These are phyloP conservation scores for Rhinogobio ventralis DNA, from an alignment of 2,797 vertebrate genomes.

Conservation along the genomic window DNA sequence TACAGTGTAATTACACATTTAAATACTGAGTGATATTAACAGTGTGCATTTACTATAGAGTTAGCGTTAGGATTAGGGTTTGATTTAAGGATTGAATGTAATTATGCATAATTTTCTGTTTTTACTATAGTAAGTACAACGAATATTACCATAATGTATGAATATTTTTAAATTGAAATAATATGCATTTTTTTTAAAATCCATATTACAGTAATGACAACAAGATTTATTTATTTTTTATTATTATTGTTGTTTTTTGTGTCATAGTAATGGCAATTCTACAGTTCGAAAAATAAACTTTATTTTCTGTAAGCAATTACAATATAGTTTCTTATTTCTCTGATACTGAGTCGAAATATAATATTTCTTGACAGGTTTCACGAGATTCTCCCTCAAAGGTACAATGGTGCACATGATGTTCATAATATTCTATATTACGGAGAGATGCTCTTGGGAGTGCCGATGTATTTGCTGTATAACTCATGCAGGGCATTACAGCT, in stretches of 20 bases:
- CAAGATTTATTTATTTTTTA: neutral
- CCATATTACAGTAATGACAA: neutral
- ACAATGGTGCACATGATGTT: conserved; percentile 13
- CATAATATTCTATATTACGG: conserved; percentile 13
- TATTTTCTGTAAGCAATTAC: neutral
- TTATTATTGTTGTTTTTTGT: neutral
- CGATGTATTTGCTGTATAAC: conserved; percentile 7
- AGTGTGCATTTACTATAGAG: too few species aligned
- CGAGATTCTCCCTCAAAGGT: neutral
- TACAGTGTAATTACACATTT: too few species aligned
- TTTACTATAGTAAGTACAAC: neutral
- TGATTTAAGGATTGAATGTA: too few species aligned
- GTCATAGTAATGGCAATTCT: neutral
- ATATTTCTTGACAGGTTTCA: conserved; percentile 7
- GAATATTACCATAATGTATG: neutral
- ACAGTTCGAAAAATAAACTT: neutral
- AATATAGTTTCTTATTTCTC: conserved; percentile 1
- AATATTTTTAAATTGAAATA: neutral
- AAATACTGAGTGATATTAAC: too few species aligned
- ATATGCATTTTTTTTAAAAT: neutral
- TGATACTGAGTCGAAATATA: neutral
- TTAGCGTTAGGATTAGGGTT: too few species aligned
- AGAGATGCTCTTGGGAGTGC: neutral
- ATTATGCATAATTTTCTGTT: too few species aligned
- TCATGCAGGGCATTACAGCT: conserved; percentile 16